Evolutionary conservation across 2,113 vertebrate species (phyloP), one percentile per base, ranked within the genome.

Genomic region (Accipiter virgatus): DNA sequence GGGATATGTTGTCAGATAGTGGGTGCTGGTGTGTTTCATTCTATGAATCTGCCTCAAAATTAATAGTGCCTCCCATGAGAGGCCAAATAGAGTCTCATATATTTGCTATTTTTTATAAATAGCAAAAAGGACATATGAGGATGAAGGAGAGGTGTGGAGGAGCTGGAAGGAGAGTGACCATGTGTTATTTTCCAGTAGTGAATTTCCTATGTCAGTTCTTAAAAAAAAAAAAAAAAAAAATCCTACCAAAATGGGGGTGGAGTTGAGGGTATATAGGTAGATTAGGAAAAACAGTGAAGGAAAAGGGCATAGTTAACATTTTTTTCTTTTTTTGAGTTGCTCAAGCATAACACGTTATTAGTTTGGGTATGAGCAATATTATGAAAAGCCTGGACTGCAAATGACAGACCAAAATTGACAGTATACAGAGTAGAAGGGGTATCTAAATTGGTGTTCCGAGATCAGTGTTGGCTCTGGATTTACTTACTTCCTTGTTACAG

Each of bases 401-500:
- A 95, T 63, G 61, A 67, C 66, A 79, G 65, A 52, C 68, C 40
- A n/a, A 67, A 87, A 61, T 91, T 96, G 96, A 94, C 90, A 92
- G 45, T 66, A 48, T 89, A 89, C 68, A 85, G 94, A 97, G 68
- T 79, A 75, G 80, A 74, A 83, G 40, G 17, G 34, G 53, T 75
- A 14, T 65, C 70, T 95, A 75, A 96, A 91, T 91, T 68, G 70
- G 68, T 95, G 80, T 95, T 96, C 84, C 0, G 5, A 92, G 93
- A 93, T 92, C 68, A 87, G 36, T 50, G 70, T 62, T 96, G 93
- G 73, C 61, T 94, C 95, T 97, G 88, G 91, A 81, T 84, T 94
- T 96, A 65, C 86, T 95, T 95, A 93, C 91, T 95, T 92, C 94
- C 92, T 97, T 94, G 78, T 95, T 95, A 95, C 32, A 55, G 83